phyloP scores from a whole-genome alignment of 2,797 vertebrate species.

The Holocentrus rufus region DNA sequence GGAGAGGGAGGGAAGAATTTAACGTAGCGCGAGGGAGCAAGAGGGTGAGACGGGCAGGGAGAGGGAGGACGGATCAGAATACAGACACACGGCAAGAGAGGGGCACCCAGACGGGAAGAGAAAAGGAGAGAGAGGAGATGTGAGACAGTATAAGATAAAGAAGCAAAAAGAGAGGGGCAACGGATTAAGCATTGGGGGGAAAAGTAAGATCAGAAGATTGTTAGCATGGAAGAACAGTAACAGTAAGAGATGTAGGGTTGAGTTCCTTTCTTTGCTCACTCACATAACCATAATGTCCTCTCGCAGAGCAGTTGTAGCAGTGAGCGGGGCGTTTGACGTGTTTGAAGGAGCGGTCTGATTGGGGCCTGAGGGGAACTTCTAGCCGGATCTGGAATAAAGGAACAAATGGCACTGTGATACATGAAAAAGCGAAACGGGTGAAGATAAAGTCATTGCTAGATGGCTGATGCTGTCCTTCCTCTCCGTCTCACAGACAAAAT shows the following conservation, averaged over 20 bases:
- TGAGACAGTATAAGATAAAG: not conserved
- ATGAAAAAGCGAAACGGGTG: not conserved
- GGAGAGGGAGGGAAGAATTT: slow-evolving; percentile 6
- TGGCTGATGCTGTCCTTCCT: not conserved
- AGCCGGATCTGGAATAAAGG: slow-evolving; percentile 55
- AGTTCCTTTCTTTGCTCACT: slow-evolving; percentile 74
- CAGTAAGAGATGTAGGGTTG: slow-evolving; percentile 19
- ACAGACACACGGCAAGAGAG: not conserved
- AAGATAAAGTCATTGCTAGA: not conserved
- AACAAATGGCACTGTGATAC: slow-evolving; percentile 8
- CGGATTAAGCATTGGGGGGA: not conserved
- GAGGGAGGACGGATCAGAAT: slow-evolving; percentile 6
- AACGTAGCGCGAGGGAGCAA: not conserved
- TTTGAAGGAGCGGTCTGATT: slow-evolving; percentile 8
- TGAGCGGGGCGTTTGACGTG: slow-evolving; percentile 29
- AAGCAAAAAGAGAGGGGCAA: slow-evolving; percentile 17
- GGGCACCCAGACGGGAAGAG: not conserved
- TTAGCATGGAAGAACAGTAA: not conserved
- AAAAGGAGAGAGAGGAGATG: not conserved
- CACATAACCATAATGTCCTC: slow-evolving; percentile 79
- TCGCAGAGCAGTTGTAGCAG: slow-evolving; percentile 77
- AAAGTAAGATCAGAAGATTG: not conserved
- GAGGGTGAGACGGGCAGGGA: not conserved
- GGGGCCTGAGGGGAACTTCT: slow-evolving; percentile 55
- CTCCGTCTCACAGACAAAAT: not conserved